Percentiles rank a stretch among this genome's conserved stretches.
Conservation (phyloP, 2,113 vertebrate genomes). For the Chaetops frenatus region DNA sequence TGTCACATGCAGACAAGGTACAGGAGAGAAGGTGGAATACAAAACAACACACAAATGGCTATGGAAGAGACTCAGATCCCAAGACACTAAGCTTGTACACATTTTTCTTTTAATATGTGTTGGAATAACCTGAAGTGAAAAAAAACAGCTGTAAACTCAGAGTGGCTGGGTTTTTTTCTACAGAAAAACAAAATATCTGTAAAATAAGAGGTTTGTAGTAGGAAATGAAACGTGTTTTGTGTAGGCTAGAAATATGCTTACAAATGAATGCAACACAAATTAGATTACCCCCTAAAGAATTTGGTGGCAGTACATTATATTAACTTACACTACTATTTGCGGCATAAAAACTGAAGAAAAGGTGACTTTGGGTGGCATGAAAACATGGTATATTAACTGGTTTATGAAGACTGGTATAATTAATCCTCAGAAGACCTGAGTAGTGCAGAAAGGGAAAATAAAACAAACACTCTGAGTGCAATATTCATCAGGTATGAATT, state of each 20-base stretch:
- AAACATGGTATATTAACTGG: background rate
- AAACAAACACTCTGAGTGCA: background rate
- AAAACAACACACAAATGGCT: background rate
- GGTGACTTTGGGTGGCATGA: background rate
- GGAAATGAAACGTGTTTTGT: background rate
- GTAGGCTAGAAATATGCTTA: background rate
- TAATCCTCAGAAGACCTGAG: background rate
- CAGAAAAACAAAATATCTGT: background rate
- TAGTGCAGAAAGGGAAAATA: background rate
- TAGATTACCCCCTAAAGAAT: background rate
- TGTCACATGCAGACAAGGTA: background rate
- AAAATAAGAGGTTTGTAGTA: background rate
- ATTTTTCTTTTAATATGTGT: background rate
- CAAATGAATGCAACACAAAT: background rate
- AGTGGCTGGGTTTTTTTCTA: background rate
- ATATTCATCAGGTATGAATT: background rate
- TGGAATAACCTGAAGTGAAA: constrained; percentile 3
- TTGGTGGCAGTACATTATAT: background rate
- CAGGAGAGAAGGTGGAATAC: background rate
- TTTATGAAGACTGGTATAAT: background rate
- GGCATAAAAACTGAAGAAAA: background rate
- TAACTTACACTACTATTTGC: background rate
- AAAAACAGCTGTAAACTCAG: background rate
- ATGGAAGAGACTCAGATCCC: background rate
- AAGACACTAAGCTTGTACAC: background rate